A percentile compares a stretch with the other conserved stretches of the same genome.
These are phyloP conservation scores for Rhizoglyphus robini DNA, from an alignment of 1,140 invertebrate genomes.

Conservation along the genomic window DNA sequence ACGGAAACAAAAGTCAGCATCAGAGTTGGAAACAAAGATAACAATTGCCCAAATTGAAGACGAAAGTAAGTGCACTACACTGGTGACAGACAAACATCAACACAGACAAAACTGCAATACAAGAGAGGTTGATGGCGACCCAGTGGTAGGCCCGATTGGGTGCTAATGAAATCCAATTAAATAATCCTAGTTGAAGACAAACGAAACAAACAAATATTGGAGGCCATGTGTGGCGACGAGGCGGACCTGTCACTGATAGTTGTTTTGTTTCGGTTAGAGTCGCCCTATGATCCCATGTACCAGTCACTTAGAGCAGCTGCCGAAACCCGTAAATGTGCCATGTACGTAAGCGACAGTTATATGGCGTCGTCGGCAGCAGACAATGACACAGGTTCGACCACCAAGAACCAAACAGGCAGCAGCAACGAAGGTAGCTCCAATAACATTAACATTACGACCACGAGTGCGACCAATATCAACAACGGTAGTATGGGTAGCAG, in stretches of 20 bases:
- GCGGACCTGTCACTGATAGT: too few species aligned
- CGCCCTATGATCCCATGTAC: slow-evolving; percentile 64
- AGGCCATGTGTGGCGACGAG: too few species aligned
- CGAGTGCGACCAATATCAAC: not conserved
- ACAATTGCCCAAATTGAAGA: slow-evolving; percentile 31
- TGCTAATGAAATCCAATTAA: not conserved
- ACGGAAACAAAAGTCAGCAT: slow-evolving; percentile 68
- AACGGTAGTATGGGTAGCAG: not conserved
- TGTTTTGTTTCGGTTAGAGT: too few species aligned
- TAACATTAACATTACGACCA: not conserved
- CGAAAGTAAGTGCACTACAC: slow-evolving; percentile 32
- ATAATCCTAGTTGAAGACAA: not conserved
- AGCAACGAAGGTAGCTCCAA: not conserved
- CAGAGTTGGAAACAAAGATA: slow-evolving; percentile 37
- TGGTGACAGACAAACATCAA: not conserved
- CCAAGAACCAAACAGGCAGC: not conserved
- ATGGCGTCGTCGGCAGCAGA: not conserved
- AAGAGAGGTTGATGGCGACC: not conserved
- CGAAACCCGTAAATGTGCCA: slow-evolving; percentile 44
- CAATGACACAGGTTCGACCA: not conserved
- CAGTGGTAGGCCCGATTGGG: too few species aligned
- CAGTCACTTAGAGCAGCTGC: slow-evolving; percentile 81
- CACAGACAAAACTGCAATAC: not conserved
- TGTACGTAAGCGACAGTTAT: not conserved
- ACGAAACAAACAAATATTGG: too few species aligned